Percentiles rank a stretch among this genome's conserved stretches.
These are phyloP conservation scores for Morone saxatilis DNA, from an alignment of 2,113 vertebrate species.

Conservation along the genomic window DNA sequence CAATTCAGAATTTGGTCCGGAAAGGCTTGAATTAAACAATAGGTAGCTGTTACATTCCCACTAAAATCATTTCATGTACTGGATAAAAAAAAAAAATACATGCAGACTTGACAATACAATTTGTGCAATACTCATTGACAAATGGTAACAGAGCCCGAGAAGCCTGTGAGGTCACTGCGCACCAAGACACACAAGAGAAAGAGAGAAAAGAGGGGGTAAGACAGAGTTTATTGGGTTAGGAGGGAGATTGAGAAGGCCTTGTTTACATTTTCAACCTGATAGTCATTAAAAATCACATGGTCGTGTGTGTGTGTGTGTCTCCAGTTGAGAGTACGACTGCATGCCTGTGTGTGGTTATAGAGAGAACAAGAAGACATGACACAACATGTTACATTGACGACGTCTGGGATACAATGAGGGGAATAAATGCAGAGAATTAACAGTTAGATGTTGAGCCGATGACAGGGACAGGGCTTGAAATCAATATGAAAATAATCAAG, in stretches of 20 bases:
- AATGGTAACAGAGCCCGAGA: conserved; percentile 5
- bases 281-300: conserved; percentile 71
- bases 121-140: neutral
- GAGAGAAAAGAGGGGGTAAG: neutral
- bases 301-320: conserved; percentile 5
- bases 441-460: neutral
- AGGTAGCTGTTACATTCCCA: neutral
- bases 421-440: neutral
- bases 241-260: conserved; percentile 45
- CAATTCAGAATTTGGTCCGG: neutral
- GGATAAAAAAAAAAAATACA: neutral
- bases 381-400: neutral
- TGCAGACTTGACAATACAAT: neutral
- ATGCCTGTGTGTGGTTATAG: conserved; percentile 6
- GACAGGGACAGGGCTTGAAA: neutral
- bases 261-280: conserved; percentile 74
- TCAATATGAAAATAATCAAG: neutral
- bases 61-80: neutral
- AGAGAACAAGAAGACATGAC: neutral
- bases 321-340: conserved; percentile 1
- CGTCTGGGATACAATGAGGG: neutral
- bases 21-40: neutral
- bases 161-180: conserved; percentile 25
- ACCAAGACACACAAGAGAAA: neutral
- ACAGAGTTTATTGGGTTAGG: conserved; percentile 54